Conservation (phyloP, 1,140 invertebrate genomes). For the Eupeodes corollae region DNA sequence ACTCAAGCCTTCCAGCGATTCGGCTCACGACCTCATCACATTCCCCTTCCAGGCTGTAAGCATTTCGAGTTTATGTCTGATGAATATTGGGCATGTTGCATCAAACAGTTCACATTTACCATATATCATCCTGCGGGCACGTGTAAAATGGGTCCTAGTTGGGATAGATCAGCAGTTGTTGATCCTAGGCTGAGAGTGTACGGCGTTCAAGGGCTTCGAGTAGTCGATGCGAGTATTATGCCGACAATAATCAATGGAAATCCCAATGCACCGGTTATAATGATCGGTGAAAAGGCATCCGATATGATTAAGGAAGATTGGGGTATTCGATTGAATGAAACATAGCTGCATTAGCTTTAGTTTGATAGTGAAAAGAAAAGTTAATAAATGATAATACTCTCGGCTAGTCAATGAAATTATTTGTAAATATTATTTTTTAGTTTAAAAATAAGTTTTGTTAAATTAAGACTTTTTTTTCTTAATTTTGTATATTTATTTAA, state of each 20-base stretch:
- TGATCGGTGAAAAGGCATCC: conserved; percentile 67
- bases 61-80: conserved; percentile 59
- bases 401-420: too few species aligned
- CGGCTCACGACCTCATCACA: conserved; percentile 62
- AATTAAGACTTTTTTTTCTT: too few species aligned
- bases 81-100: conserved; percentile 75
- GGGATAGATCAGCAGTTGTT: conserved; percentile 67
- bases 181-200: conserved; percentile 64
- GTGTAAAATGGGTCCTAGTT: conserved; percentile 72
- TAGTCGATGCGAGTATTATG: conserved; percentile 70
- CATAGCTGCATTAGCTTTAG: too few species aligned
- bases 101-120: conserved; percentile 65
- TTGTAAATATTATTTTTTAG: too few species aligned
- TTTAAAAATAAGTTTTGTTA: too few species aligned
- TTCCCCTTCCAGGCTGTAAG: conserved; percentile 70
- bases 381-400: too few species aligned
- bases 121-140: conserved; percentile 79
- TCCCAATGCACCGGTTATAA: conserved; percentile 58
- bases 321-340: conserved; percentile 28
- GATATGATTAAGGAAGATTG: conserved; percentile 73
- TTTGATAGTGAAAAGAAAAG: too few species aligned
- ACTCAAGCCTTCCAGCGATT: conserved; percentile 70
- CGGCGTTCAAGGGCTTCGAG: conserved; percentile 57
- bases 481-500: too few species aligned
- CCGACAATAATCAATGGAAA: conserved; percentile 70